Evolutionary conservation across 2,113 vertebrate genomes (phyloP).

Genomic region (Myotis davidii): DNA sequence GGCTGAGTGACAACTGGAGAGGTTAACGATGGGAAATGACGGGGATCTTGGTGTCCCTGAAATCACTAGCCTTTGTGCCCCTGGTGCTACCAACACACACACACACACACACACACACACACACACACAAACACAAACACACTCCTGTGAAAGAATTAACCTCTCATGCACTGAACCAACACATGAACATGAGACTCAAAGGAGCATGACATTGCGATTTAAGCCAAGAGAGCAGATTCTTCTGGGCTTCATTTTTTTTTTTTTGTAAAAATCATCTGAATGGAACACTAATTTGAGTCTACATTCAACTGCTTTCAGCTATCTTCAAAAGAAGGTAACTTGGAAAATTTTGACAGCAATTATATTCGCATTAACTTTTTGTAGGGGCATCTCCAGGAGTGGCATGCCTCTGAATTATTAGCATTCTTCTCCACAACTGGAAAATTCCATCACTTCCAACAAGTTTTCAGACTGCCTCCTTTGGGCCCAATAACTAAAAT

Average conservation of each 20-base stretch:
- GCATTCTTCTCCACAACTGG: conserved; percentile 2
- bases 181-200: neutral
- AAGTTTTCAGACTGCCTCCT: neutral
- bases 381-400: neutral
- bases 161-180: neutral
- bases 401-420: neutral
- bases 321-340: neutral
- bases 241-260: too few relatives aligned
- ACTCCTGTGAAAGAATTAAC: neutral
- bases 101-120: too few relatives aligned
- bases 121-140: neutral
- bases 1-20: neutral
- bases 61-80: neutral
- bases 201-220: neutral
- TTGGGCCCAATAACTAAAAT: conserved; percentile 25
- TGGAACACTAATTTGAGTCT: neutral
- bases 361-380: conserved; percentile 9
- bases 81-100: neutral
- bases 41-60: neutral
- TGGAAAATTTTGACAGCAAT: neutral
- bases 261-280: neutral
- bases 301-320: neutral
- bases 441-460: conserved; percentile 61
- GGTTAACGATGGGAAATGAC: neutral
- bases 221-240: neutral